phyloP scores from a whole-genome alignment of 53 echinoderm and acorn worm genomes.

The Echinarachnius parma region DNA sequence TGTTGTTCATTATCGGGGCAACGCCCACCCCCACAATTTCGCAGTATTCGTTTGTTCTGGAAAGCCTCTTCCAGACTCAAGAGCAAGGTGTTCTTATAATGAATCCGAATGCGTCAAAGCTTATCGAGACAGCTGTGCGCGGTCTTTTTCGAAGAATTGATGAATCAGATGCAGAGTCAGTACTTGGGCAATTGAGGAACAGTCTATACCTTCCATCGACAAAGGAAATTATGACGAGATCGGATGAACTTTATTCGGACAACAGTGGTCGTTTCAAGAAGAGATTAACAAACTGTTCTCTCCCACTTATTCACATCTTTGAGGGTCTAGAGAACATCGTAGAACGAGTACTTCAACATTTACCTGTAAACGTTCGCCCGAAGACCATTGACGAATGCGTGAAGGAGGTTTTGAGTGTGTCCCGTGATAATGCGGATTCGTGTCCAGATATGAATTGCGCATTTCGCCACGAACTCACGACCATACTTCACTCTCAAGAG shows the following conservation, averaged over 20 bases:
- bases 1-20: slow-evolving; percentile 29
- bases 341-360: not conserved
- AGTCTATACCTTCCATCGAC: slow-evolving; percentile 15
- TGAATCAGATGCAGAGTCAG: not conserved
- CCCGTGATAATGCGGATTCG: too few relatives aligned
- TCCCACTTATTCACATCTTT: not conserved
- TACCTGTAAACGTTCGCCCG: not conserved
- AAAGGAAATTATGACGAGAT: not conserved
- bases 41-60: slow-evolving; percentile 44
- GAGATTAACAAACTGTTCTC: not conserved
- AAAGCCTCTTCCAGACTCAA: not conserved
- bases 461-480: too few relatives aligned
- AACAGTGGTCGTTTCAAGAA: not conserved
- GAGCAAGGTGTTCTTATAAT: not conserved
- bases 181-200: too few relatives aligned
- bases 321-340: not conserved
- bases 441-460: too few relatives aligned
- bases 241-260: not conserved
- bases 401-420: slow-evolving; percentile 2
- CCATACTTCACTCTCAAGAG: too few relatives aligned
- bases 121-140: not conserved
- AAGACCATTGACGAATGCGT: not conserved
- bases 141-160: not conserved
- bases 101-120: slow-evolving; percentile 18
- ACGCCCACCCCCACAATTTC: slow-evolving; percentile 29